Conservation (phyloP, 2,888 invertebrate species). For the Caenorhabditis macrosperma region DNA sequence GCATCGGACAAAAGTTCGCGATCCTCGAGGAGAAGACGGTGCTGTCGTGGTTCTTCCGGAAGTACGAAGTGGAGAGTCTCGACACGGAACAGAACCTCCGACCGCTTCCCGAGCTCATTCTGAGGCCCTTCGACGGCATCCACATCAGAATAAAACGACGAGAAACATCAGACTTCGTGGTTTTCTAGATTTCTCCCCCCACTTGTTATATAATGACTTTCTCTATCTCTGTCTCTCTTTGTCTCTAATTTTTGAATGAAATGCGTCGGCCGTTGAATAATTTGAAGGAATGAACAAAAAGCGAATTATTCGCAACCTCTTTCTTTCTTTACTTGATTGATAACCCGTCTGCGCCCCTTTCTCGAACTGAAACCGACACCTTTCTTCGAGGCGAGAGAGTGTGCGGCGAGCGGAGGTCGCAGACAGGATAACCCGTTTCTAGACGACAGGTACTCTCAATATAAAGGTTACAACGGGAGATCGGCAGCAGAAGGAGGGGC, state of each 20-base stretch:
- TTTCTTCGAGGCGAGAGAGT: constrained; percentile 4
- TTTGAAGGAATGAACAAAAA: neutral
- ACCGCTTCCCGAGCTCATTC: constrained; percentile 51
- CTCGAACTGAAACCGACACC: constrained; percentile 55
- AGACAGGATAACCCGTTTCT: constrained; percentile 48
- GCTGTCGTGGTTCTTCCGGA: constrained; percentile 53
- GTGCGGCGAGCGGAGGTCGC: constrained; percentile 10
- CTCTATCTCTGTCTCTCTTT: neutral
- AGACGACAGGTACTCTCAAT: constrained; percentile 35
- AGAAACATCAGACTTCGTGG: constrained; percentile 31
- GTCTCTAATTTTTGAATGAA: neutral
- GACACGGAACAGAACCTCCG: constrained; percentile 46
- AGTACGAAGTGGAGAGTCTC: constrained; percentile 40
- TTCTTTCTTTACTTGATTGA: constrained; percentile 26
- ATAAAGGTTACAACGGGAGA: constrained; percentile 56
- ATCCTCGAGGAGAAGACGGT: constrained; percentile 81
- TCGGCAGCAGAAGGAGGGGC: constrained; percentile 11
- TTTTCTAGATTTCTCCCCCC: constrained; percentile 8
- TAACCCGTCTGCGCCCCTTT: constrained; percentile 16
- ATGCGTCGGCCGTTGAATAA: neutral
- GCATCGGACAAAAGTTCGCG: constrained; percentile 81
- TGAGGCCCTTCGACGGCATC: constrained; percentile 51
- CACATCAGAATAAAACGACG: constrained; percentile 42
- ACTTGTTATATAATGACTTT: neutral
- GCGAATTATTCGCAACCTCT: neutral